Conservation (phyloP, 2,797 vertebrate species). For the Borostomias antarcticus region DNA sequence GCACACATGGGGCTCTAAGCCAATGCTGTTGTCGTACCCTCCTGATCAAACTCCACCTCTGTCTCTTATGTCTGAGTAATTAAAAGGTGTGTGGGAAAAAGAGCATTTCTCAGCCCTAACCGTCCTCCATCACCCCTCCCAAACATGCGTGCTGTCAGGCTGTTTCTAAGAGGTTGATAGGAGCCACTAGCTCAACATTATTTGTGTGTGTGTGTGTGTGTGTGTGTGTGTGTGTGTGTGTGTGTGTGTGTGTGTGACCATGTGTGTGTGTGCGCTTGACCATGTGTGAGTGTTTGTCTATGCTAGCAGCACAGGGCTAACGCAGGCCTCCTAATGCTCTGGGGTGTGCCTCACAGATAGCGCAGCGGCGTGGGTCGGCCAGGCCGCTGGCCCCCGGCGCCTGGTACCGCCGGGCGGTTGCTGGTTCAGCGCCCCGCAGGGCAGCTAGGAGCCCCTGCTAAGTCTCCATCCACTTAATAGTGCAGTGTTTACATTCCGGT, state of each 20-base stretch:
- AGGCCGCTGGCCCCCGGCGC: conserved; percentile 45
- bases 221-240: neutral
- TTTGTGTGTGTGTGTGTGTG: neutral
- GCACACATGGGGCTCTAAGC: conserved; percentile 20
- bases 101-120: conserved; percentile 13
- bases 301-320: conserved; percentile 37
- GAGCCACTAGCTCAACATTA: neutral
- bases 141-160: conserved; percentile 21
- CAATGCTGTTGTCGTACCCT: conserved; percentile 12
- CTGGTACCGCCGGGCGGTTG: conserved; percentile 47
- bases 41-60: conserved; percentile 15
- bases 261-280: neutral
- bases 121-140: conserved; percentile 36
- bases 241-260: neutral
- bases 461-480: conserved; percentile 58
- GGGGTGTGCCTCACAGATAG: conserved; percentile 30
- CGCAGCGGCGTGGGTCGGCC: conserved; percentile 17
- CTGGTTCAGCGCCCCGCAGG: conserved; percentile 25
- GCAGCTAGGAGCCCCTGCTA: conserved; percentile 46
- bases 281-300: neutral
- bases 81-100: conserved; percentile 29
- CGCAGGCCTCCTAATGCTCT: conserved; percentile 21
- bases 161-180: neutral
- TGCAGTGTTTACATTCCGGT: conserved; percentile 62
- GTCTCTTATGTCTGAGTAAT: conserved; percentile 23